Base-by-base conservation (phyloP, 2,888 invertebrate species). In the Habrosyne pyritoides region DNA sequence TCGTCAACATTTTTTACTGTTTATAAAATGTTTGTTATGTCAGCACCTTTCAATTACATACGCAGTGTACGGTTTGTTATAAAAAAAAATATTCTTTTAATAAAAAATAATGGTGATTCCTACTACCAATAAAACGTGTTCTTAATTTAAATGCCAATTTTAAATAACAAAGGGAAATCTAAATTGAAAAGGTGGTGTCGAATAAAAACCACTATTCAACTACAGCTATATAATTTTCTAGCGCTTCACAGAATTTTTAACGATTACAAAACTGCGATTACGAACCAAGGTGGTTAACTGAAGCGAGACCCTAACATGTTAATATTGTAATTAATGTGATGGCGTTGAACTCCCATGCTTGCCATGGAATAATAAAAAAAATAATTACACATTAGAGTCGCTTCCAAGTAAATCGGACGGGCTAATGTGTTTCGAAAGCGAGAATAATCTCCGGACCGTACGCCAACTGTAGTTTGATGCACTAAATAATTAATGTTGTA, bases 251-350 rank as follows among this genome's bases (percentile, higher is more conserved):
- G 61, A 67, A 61, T 61, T 64, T 66, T 58, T 58, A 68, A 65
- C 61, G 55, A 66, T 63, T 51, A 64, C 69, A 67, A 68, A 68
- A 68, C 65, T 60, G 28, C 55, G 63, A 56, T 59, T 53, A 59
- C 58, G 59, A 57, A 57, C 64, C 55, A 66, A 62, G 60, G 64
- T 63, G 64, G 69, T 60, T 72, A 77, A 82, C 85, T 85, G 81
- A 85, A 79, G 85, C 86, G 81, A 71, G 77, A 81, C 89, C 77
- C 78, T 70, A 71, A 64, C 83, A 77, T 74, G 83, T 81, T 86
- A 84, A 84, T 87, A 85, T 86, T 82, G 79, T 83, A 87, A 88
- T 88, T 87, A 87, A 76, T 71, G 75, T 61, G 70, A 75, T 78
- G 84, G 70, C 85, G 77, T 74, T 82, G 88, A 86, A 87, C 89